These are phyloP conservation scores for Numida meleagris DNA, from an alignment of 2,113 vertebrate genomes.

Conservation along the genomic window DNA sequence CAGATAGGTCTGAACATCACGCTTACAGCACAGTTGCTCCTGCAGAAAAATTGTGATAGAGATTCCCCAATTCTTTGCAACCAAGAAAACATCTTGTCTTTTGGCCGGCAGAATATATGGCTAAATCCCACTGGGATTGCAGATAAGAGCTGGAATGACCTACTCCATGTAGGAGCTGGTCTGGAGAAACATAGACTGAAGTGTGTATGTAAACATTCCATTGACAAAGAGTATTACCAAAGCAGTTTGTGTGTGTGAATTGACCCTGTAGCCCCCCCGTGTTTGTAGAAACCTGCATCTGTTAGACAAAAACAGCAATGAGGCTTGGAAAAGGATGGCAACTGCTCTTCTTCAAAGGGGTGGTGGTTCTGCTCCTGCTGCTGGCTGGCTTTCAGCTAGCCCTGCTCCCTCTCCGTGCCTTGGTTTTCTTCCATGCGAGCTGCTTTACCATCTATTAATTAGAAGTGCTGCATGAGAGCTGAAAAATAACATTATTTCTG, in stretches of 20 bases:
- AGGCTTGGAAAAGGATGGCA: neutral
- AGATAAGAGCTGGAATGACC: too few species aligned
- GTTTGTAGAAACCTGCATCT: neutral
- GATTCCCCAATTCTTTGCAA: neutral
- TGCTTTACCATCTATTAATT: constrained; percentile 11
- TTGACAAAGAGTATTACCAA: neutral
- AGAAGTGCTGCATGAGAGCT: neutral
- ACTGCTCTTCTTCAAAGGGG: neutral
- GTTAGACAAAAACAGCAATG: neutral
- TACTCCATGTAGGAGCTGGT: neutral
- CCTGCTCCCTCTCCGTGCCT: neutral
- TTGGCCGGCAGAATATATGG: neutral
- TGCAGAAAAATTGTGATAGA: neutral
- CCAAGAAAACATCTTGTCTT: neutral
- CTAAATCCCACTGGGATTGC: neutral
- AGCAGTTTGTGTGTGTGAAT: neutral
- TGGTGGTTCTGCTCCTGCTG: neutral
- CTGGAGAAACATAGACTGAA: neutral
- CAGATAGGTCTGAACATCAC: neutral
- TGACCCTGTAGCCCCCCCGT: neutral
- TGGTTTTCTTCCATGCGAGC: neutral
- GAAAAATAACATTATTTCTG: constrained; percentile 41
- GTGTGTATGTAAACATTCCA: neutral
- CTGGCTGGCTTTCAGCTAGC: neutral
- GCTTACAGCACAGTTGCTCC: neutral